Conservation (phyloP, 2,797 vertebrate species). For the Staurois parvus region DNA sequence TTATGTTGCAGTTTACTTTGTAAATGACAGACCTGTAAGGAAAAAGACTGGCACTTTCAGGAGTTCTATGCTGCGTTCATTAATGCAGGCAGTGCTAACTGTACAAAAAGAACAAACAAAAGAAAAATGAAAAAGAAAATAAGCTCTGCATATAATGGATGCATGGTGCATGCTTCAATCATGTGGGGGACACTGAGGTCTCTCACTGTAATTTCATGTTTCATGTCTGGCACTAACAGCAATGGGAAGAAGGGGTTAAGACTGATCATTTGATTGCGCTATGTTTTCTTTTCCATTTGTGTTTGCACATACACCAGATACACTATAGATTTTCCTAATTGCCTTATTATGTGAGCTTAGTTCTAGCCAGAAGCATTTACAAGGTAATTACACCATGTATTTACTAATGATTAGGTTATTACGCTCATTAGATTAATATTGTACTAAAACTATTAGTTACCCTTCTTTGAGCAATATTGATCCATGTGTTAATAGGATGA, state of each 20-base stretch:
- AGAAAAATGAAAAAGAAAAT: no score
- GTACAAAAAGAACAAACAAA: no score
- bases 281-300: background rate
- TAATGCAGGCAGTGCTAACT: no score
- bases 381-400: slow-evolving; percentile 28
- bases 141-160: no score
- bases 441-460: slow-evolving; percentile 27
- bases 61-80: no score
- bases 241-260: background rate
- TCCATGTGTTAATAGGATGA: slow-evolving; percentile 9
- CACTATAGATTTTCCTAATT: slow-evolving; percentile 38
- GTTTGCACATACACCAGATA: slow-evolving; percentile 30
- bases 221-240: no score
- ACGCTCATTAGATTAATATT: slow-evolving; percentile 39
- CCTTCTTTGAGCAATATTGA: slow-evolving; percentile 11
- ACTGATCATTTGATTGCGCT: slow-evolving; percentile 2
- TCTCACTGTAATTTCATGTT: no score
- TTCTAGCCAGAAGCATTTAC: slow-evolving; percentile 13
- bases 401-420: slow-evolving; percentile 37
- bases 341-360: slow-evolving; percentile 12
- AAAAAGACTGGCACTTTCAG: no score
- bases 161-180: no score
- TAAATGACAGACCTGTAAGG: no score
- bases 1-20: no score
- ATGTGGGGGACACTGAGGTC: no score